A percentile compares a stretch with the other conserved stretches of the same genome.
These are phyloP conservation scores for Lindbergichthys nudifrons DNA, from an alignment of 2,797 vertebrate species.

Conservation along the genomic window DNA sequence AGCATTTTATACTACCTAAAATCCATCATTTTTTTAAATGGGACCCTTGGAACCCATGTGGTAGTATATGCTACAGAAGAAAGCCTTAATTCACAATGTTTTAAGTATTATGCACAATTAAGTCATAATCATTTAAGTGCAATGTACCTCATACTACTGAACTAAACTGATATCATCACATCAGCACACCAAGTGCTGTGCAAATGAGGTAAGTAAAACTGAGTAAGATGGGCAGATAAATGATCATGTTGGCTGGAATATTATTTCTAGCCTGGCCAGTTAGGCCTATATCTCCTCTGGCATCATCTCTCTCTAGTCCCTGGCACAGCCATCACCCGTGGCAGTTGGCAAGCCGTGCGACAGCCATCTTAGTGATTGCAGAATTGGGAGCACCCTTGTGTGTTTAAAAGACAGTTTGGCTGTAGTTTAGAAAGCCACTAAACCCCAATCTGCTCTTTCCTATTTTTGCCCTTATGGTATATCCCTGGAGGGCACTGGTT, in stretches of 20 bases:
- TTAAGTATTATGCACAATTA: not conserved
- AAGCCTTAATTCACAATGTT: not conserved
- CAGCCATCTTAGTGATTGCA: slow-evolving; percentile 66
- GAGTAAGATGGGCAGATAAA: slow-evolving; percentile 60
- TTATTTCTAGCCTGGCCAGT: slow-evolving; percentile 50
- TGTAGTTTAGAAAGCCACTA: slow-evolving; percentile 67
- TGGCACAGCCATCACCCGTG: slow-evolving; percentile 61
- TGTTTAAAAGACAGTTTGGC: slow-evolving; percentile 71
- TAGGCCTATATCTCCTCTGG: slow-evolving; percentile 65
- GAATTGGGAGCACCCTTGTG: slow-evolving; percentile 69
- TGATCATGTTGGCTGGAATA: slow-evolving; percentile 55
- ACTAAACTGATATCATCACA: slow-evolving; percentile 13
- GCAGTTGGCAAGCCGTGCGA: slow-evolving; percentile 71
- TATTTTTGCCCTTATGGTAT: slow-evolving; percentile 74
- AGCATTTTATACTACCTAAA: not conserved
- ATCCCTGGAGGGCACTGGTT: slow-evolving; percentile 75
- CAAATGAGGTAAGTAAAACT: slow-evolving; percentile 58
- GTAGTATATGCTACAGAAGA: not conserved
- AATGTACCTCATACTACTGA: slow-evolving; percentile 10
- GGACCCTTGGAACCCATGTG: not conserved
- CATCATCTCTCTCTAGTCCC: slow-evolving; percentile 49
- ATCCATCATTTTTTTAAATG: not conserved
- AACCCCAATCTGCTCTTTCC: slow-evolving; percentile 74
- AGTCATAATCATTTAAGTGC: not conserved
- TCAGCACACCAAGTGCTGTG: slow-evolving; percentile 21